Evolutionary conservation across 1,140 invertebrate species (phyloP).

Genomic region (Caenorhabditis briggsae): DNA sequence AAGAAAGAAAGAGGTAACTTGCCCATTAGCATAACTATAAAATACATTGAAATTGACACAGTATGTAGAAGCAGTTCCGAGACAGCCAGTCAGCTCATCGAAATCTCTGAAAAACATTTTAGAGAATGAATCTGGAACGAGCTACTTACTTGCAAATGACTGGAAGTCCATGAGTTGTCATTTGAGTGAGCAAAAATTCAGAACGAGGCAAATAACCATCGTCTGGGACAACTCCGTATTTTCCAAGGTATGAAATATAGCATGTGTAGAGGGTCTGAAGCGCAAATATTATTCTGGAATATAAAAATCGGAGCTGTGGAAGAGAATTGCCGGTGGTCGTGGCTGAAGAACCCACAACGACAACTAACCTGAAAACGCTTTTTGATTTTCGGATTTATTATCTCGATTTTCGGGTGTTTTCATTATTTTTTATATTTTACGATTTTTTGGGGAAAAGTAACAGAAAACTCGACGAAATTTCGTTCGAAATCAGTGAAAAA

Average conservation of each 20-base stretch:
- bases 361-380: no score
- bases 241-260: constrained; percentile 38
- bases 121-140: neutral
- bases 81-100: constrained; percentile 49
- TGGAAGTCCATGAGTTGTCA: constrained; percentile 21
- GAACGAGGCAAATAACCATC: constrained; percentile 29
- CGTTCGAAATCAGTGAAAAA: no score
- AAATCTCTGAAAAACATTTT: constrained; percentile 54
- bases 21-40: constrained; percentile 5
- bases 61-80: constrained; percentile 17
- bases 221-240: constrained; percentile 38
- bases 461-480: no score
- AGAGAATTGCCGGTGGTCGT: no score
- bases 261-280: constrained; percentile 12
- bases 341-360: no score
- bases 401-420: no score
- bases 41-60: constrained; percentile 57
- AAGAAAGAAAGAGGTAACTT: no score
- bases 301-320: neutral
- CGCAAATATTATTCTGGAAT: neutral
- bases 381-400: no score
- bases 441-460: no score
- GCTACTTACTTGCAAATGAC: constrained; percentile 11
- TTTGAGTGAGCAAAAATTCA: constrained; percentile 6
- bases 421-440: no score